Conservation (phyloP, 2,797 vertebrate genomes). For the Coendou prehensilis region DNA sequence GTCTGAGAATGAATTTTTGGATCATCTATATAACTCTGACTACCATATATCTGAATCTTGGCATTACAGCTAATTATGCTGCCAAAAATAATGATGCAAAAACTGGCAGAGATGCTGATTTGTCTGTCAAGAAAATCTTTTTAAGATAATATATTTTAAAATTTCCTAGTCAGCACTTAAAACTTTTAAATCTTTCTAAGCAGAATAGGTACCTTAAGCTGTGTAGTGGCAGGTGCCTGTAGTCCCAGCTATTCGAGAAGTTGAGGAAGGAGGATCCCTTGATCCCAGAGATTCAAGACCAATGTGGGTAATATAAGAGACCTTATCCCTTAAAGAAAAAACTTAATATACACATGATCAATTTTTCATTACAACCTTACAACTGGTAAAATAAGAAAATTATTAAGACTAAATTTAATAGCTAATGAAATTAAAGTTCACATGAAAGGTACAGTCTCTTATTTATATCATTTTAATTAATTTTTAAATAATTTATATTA, state of each 20-base stretch:
- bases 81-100: conserved; percentile 85
- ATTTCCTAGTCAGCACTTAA: conserved; percentile 84
- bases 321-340: background rate
- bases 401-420: conserved; percentile 57
- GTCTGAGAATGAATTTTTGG: conserved; percentile 84
- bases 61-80: conserved; percentile 82
- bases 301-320: background rate
- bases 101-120: conserved; percentile 82
- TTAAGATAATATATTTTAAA: conserved; percentile 82
- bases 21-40: conserved; percentile 81
- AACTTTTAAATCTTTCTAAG: conserved; percentile 78
- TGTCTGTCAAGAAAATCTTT: conserved; percentile 84
- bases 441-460: background rate
- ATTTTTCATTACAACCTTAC: conserved; percentile 49
- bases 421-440: conserved; percentile 44
- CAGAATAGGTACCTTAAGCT: conserved; percentile 29
- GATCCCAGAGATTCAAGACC: background rate
- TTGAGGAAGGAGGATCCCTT: background rate
- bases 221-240: background rate
- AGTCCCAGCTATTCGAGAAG: background rate
- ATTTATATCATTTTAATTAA: conserved; percentile 59
- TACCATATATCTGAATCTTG: conserved; percentile 81
- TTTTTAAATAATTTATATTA: conserved; percentile 56
- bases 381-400: conserved; percentile 54
- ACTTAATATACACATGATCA: conserved; percentile 25